Conservation (phyloP, 2,113 vertebrate species). For the Caranx ignobilis region DNA sequence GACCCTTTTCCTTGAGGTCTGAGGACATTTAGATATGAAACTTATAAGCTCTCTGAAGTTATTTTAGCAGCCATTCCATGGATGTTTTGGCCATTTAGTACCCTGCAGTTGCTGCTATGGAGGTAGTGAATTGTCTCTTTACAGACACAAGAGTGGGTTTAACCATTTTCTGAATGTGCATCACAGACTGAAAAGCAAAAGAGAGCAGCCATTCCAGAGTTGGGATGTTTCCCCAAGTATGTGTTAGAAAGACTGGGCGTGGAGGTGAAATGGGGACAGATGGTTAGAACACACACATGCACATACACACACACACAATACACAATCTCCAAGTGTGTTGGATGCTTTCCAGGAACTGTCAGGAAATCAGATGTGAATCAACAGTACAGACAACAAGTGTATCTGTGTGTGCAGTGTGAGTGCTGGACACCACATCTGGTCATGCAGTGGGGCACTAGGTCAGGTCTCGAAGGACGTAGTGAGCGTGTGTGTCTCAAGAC, state of each 20-base stretch:
- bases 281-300: slow-evolving; percentile 43
- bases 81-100: slow-evolving; percentile 9
- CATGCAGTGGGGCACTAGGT: slow-evolving; percentile 64
- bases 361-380: slow-evolving; percentile 50
- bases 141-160: slow-evolving; percentile 23
- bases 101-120: slow-evolving; percentile 1
- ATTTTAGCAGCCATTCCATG: slow-evolving; percentile 4
- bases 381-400: slow-evolving; percentile 13
- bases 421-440: slow-evolving; percentile 70
- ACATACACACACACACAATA: not conserved
- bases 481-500: slow-evolving; percentile 33
- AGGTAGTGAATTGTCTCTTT: slow-evolving; percentile 10
- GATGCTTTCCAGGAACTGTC: slow-evolving; percentile 38
- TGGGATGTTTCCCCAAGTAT: slow-evolving; percentile 55
- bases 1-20: slow-evolving; percentile 14
- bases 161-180: slow-evolving; percentile 20
- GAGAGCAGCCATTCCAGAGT: slow-evolving; percentile 26
- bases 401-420: slow-evolving; percentile 1
- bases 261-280: slow-evolving; percentile 69
- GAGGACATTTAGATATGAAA: slow-evolving; percentile 5
- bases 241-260: slow-evolving; percentile 57
- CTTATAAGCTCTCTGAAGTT: not conserved
- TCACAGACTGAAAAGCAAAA: slow-evolving; percentile 32
- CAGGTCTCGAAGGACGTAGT: slow-evolving; percentile 51
- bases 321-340: slow-evolving; percentile 32